Evolutionary conservation across 2,113 vertebrate species (phyloP).

Genomic region (Promerops cafer): DNA sequence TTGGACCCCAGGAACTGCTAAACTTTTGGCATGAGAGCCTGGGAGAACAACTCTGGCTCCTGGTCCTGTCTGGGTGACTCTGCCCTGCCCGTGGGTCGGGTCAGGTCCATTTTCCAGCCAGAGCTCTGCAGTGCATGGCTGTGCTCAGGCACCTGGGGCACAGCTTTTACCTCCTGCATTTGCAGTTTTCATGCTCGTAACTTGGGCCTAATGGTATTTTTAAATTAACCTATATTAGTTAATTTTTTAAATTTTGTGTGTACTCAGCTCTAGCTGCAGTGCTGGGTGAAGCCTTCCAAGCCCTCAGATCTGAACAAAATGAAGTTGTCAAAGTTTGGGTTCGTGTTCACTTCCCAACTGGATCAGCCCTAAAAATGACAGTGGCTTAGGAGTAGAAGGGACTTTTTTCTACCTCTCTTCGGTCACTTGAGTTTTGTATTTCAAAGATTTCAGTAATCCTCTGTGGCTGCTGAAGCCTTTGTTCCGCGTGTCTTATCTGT

Average conservation of each 20-base stretch:
- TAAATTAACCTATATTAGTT: background rate
- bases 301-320: accelerated
- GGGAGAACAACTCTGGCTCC: background rate
- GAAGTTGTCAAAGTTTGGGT: background rate
- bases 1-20: background rate
- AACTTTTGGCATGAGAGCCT: accelerated
- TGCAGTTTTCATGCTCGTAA: accelerated
- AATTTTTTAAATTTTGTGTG: background rate
- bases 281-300: background rate
- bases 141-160: background rate
- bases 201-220: background rate
- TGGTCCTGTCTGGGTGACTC: background rate
- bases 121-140: accelerated
- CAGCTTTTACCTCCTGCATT: background rate
- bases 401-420: background rate
- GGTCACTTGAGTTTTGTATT: background rate
- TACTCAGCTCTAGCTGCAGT: background rate
- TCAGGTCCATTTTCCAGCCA: background rate
- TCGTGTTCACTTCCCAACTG: accelerated
- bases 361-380: background rate
- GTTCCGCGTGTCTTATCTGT: background rate
- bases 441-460: background rate
- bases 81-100: background rate
- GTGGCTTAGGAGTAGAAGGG: background rate
- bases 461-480: background rate